These are phyloP conservation scores for Stictonetta naevosa DNA, from an alignment of 2,113 vertebrate genomes.

Conservation along the genomic window DNA sequence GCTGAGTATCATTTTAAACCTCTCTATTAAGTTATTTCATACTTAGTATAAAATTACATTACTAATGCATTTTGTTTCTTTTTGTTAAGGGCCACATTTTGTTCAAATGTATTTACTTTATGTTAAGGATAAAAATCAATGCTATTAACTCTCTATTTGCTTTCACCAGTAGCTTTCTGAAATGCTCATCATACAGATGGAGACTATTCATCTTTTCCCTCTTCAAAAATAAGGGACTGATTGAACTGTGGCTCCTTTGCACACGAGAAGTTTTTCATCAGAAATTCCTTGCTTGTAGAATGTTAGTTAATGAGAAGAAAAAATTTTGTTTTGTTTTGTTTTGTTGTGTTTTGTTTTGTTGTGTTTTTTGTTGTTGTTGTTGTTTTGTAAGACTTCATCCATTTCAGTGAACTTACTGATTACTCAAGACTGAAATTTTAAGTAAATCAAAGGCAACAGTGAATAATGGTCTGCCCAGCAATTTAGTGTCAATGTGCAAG, in stretches of 20 bases:
- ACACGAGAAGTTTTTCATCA: not conserved
- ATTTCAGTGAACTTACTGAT: not conserved
- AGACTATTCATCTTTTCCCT: not conserved
- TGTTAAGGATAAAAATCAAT: not conserved
- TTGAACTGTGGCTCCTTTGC: not conserved
- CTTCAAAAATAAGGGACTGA: not conserved
- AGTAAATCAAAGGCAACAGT: not conserved
- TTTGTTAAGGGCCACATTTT: not conserved
- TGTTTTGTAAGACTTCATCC: not conserved
- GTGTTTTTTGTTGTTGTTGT: too few relatives aligned
- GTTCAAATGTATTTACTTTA: not conserved
- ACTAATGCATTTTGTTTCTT: accelerated
- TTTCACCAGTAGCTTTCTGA: not conserved
- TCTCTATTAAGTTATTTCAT: not conserved
- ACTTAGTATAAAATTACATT: not conserved
- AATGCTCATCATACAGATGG: not conserved
- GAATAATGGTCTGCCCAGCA: not conserved
- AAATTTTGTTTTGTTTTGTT: not conserved
- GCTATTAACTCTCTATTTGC: not conserved
- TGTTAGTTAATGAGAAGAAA: not conserved
- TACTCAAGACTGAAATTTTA: not conserved
- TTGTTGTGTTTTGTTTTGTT: too few relatives aligned
- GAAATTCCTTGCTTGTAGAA: not conserved
- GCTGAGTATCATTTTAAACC: not conserved
- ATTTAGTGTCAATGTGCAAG: not conserved